Evolutionary conservation across 1,140 invertebrate genomes (phyloP), one percentile per base, ranked within the genome.

Genomic region (Holcopasites calliopsidis): DNA sequence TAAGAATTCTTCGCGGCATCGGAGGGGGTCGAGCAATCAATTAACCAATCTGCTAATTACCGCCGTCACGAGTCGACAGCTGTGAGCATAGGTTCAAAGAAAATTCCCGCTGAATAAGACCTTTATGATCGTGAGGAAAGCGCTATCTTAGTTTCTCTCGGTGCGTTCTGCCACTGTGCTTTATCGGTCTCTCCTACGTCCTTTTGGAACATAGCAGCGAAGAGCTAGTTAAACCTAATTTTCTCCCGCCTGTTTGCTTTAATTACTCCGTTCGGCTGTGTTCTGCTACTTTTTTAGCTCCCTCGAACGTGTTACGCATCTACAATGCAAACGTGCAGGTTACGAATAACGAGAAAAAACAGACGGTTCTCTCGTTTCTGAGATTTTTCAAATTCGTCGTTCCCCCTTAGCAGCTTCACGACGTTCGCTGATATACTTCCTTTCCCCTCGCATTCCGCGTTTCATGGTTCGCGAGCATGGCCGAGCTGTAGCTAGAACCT

Each of bases 11-110:
- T 31, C 44, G 60, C 68, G 47, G 66, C 65, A 74, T 35, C 47
- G 42, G 11, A 62, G 58, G 42, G 58, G 52, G 50, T 35, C 40
- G 40, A 49, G 60, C 60, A 82, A 76, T 82, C 80, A 76, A 82
- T 82, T 82, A 80, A 66, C 66, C 47, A 58, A 69, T 82, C 73
- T 76, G 62, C 49, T 80, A 82, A 82, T 82, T 82, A 82, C 73
- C 38, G 61, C 35, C n/a, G n/a, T n/a, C 47, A 60, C 71, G 50
- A 60, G 42, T 28, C 69, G 80, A 64, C 50, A 82, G 58, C 57
- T 73, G 79, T 62, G 44, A 35, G 21, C 38, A 42, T 50, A 50
- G n/a, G 80, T 58, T 82, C 80, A 78, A 82, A 82, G 80, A n/a
- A 82, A 64, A 38, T 47, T 42, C 57, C 38, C 70, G 57, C 50